Base-by-base conservation (phyloP, 2,113 vertebrate genomes). In the Ailurus styani region DNA sequence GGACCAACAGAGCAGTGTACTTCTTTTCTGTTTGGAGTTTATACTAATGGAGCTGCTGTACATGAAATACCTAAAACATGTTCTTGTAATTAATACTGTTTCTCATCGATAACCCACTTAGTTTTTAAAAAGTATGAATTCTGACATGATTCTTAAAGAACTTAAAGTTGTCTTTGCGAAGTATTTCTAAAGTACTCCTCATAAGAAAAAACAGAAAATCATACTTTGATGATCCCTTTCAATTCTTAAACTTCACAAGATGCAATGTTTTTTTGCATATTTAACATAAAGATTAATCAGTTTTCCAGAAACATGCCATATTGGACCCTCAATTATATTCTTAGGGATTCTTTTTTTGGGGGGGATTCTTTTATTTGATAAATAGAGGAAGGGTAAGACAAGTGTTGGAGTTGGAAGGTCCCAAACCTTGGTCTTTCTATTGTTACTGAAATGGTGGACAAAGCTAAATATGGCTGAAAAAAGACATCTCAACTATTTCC, bases 271-370 rank as follows among this genome's bases (percentile, higher is more conserved):
- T 84, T n/a, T 94, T 77, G 8, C 9, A 18, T 91, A 70, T 66
- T 96, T 97, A 85, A 75, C 60, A 57, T 73, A 47, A 60, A 62
- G 64, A 70, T 72, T 42, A 87, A 50, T 87, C 17, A 42, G 0
- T 82, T 96, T 93, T 97, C 57, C 7, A 89, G 81, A 91, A 97
- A 79, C 29, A 57, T 79, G 52, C 20, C 37, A n/a, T 57, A 64
- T 6, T 64, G 15, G 37, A 72, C 29, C 70, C 42, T 78, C 4
- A 3, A 6, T 95, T 88, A 40, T 73, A 57, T 93, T 94, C 20
- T 86, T 88, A 45, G 0, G 45, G 13, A 64, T 94, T 64, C 31
- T 86, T 31, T 83, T 88, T 57, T 57, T 60, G 25, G 25, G 57
- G 23, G 7, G 57, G 50, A 52, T 60, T 60, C 23, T 60, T 60